phyloP scores from a whole-genome alignment of 2,797 vertebrate genomes.

The Catostomus latipinnis region DNA sequence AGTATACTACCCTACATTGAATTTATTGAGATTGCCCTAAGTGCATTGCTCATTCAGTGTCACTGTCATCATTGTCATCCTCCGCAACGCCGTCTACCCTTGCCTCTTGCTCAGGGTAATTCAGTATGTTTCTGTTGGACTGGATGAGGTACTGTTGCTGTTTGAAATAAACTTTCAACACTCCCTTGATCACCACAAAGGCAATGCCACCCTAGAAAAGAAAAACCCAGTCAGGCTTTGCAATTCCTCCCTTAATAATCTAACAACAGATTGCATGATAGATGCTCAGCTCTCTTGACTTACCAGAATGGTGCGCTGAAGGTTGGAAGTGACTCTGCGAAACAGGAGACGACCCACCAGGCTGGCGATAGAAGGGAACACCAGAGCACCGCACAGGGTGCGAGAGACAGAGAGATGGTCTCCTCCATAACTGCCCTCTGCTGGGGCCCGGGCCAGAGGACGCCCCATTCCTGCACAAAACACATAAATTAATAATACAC shows the following conservation, averaged over 20 bases:
- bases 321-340: slow-evolving; percentile 69
- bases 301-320: slow-evolving; percentile 81
- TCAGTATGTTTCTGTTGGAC: slow-evolving; percentile 76
- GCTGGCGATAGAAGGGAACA: slow-evolving; percentile 80
- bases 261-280: background rate
- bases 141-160: slow-evolving; percentile 81
- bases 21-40: slow-evolving; percentile 15
- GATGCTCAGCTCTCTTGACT: slow-evolving; percentile 10
- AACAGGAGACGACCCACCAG: slow-evolving; percentile 79
- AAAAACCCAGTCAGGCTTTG: background rate
- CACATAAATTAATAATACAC: background rate
- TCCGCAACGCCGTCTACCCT: slow-evolving; percentile 47
- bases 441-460: slow-evolving; percentile 65
- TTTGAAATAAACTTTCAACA: slow-evolving; percentile 81
- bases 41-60: slow-evolving; percentile 65
- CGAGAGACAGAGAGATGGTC: slow-evolving; percentile 80
- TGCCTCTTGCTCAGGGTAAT: slow-evolving; percentile 69
- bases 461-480: slow-evolving; percentile 63
- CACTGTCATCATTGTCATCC: slow-evolving; percentile 72
- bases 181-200: slow-evolving; percentile 80
- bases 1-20: slow-evolving; percentile 19
- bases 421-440: slow-evolving; percentile 64
- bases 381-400: slow-evolving; percentile 80
- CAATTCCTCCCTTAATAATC: background rate
- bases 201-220: slow-evolving; percentile 76